Evolutionary conservation across 2,113 vertebrate species (phyloP).

Genomic region (Macaca mulatta): DNA sequence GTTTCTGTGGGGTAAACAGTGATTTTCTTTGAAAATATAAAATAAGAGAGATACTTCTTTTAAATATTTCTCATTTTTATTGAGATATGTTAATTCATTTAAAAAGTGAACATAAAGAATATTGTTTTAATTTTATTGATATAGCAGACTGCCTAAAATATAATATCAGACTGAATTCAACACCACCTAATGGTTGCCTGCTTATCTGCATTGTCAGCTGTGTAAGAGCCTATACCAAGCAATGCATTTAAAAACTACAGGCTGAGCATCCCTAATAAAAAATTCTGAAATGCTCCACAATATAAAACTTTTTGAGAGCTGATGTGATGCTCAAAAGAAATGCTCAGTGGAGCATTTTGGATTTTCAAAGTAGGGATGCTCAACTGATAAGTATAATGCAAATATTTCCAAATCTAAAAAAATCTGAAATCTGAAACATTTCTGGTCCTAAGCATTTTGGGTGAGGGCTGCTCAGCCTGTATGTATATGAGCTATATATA

Average conservation of each 20-base stretch:
- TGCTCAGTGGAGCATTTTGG: neutral
- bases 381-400: neutral
- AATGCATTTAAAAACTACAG: neutral
- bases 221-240: neutral
- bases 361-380: neutral
- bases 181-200: neutral
- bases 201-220: neutral
- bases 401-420: neutral
- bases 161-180: neutral
- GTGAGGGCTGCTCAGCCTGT: neutral
- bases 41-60: conserved; percentile 8
- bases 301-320: neutral
- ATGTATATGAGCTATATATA: neutral
- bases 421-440: neutral
- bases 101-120: conserved; percentile 28
- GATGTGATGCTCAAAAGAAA: neutral
- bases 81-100: neutral
- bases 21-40: conserved; percentile 30
- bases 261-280: neutral
- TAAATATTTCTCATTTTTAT: neutral
- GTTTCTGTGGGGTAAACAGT: conserved; percentile 71
- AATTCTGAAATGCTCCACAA: neutral
- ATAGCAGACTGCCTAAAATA: neutral
- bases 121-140: conserved; percentile 30
- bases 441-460: neutral